These are phyloP conservation scores for Scortum barcoo DNA, from an alignment of 2,113 vertebrate genomes.

Conservation along the genomic window DNA sequence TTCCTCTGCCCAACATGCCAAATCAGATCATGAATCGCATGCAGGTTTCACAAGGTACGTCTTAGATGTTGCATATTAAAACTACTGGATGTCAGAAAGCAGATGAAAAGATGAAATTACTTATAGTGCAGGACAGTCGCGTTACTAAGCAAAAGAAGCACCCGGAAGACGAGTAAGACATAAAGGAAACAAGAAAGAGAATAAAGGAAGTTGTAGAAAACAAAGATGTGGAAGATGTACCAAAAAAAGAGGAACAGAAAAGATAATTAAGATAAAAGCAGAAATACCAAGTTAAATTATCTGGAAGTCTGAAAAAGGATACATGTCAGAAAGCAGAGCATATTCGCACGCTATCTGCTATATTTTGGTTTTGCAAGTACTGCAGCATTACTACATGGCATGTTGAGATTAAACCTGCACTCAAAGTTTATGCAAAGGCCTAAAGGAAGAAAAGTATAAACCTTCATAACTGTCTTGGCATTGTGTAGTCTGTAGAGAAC, in stretches of 20 bases:
- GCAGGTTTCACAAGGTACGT: conserved; percentile 93
- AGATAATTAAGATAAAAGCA: background rate
- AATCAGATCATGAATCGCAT: conserved; percentile 92
- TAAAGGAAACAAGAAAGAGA: background rate
- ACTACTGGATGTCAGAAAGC: background rate
- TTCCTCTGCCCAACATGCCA: conserved; percentile 92
- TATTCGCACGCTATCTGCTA: background rate
- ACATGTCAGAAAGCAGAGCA: background rate
- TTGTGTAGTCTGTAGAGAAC: background rate
- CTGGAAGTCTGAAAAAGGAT: background rate
- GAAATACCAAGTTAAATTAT: background rate
- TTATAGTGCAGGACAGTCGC: background rate
- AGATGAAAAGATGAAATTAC: background rate
- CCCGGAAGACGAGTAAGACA: background rate
- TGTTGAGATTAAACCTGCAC: background rate
- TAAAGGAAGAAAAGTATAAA: too few species aligned
- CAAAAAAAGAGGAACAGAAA: background rate
- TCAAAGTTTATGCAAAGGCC: background rate
- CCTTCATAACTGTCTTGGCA: background rate
- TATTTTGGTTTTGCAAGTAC: background rate
- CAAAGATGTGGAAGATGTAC: background rate
- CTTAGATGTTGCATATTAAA: background rate
- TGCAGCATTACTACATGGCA: background rate
- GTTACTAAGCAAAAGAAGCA: background rate
- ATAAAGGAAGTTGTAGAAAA: background rate